Conservation (phyloP, 2,113 vertebrate species). For the Gallinago jamesoni region DNA sequence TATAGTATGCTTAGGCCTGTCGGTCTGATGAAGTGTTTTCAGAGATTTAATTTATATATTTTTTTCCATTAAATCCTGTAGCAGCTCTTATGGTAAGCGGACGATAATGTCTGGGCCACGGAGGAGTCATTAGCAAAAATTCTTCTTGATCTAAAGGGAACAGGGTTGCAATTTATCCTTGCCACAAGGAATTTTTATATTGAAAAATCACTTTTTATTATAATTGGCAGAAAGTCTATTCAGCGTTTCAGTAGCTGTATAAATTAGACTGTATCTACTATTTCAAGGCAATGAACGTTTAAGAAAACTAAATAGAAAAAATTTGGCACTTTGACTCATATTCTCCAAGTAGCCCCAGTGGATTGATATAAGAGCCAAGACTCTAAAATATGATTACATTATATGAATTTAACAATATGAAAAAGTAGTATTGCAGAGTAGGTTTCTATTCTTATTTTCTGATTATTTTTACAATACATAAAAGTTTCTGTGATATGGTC, state of each 20-base stretch:
- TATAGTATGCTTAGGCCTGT: neutral
- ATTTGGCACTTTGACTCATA: neutral
- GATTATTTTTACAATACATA: neutral
- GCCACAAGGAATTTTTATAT: neutral
- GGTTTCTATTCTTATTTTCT: neutral
- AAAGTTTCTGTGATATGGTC: neutral
- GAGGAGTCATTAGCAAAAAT: conserved; percentile 16
- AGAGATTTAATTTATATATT: neutral
- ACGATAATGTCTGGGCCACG: neutral
- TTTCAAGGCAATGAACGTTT: neutral
- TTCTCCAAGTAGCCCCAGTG: neutral
- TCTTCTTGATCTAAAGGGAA: neutral
- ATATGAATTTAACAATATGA: neutral
- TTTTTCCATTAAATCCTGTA: neutral
- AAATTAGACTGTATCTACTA: neutral
- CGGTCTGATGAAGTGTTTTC: neutral
- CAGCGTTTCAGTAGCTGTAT: neutral
- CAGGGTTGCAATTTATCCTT: neutral
- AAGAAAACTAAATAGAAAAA: neutral
- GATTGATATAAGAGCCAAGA: neutral
- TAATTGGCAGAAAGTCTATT: neutral
- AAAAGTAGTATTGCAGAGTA: neutral
- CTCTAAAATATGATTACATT: neutral
- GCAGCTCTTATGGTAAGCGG: neutral
- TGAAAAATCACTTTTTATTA: neutral